Conservation (phyloP, 2,797 vertebrate species). For the Coccyzus lansbergi region DNA sequence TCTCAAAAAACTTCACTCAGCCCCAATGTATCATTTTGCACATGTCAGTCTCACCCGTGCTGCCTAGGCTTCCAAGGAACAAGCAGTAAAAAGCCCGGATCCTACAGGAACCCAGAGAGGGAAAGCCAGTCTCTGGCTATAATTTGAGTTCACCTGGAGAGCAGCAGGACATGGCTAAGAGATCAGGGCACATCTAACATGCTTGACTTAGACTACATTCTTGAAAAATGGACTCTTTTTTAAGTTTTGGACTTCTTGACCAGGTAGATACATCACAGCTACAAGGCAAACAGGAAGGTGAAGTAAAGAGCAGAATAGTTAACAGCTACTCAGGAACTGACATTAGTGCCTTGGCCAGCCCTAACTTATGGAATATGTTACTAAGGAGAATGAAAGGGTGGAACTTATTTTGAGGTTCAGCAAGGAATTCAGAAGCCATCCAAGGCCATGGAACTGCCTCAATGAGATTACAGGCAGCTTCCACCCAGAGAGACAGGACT, state of each 20-base stretch:
- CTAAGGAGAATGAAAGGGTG: fast-evolving
- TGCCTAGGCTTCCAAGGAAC: background rate
- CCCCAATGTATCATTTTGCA: background rate
- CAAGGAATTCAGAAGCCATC: background rate
- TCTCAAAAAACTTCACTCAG: background rate
- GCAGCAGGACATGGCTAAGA: background rate
- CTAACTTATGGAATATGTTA: background rate
- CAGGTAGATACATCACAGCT: background rate
- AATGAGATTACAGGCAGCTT: background rate
- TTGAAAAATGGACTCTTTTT: background rate
- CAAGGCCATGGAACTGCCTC: background rate
- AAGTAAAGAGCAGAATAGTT: background rate
- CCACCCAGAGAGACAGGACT: background rate
- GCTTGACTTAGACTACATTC: background rate
- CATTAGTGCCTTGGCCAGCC: background rate
- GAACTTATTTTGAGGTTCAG: background rate
- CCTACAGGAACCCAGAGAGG: background rate
- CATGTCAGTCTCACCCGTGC: background rate
- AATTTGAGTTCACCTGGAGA: background rate
- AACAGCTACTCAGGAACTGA: background rate
- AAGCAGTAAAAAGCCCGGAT: background rate
- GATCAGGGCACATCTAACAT: background rate
- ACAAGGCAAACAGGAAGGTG: background rate
- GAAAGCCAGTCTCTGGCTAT: background rate
- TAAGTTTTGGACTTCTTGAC: background rate